Percentiles rank a stretch among this genome's conserved stretches.
Evolutionary conservation across 2,113 vertebrate species (phyloP).

Genomic region (Bos indicus): DNA sequence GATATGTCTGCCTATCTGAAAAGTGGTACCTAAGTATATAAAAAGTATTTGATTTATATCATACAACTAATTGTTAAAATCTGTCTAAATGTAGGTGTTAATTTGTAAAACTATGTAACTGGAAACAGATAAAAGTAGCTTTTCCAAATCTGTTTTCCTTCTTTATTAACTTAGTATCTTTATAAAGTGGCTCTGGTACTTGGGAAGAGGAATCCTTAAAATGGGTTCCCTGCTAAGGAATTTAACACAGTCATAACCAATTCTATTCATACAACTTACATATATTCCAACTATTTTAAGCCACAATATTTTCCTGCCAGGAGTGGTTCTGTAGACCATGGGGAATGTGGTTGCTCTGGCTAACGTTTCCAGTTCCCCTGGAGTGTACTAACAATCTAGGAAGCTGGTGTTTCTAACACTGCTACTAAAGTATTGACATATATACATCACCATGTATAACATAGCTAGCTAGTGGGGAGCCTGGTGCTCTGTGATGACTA

Average conservation of each 20-base stretch:
- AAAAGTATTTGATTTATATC: not conserved
- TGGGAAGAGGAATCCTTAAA: not conserved
- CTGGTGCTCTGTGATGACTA: not conserved
- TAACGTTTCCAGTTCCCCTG: constrained; percentile 71
- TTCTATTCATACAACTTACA: not conserved
- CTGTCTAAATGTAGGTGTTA: constrained; percentile 8
- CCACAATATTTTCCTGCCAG: constrained; percentile 25
- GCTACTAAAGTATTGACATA: constrained; percentile 46
- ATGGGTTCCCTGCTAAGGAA: not conserved
- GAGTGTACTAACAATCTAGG: not conserved
- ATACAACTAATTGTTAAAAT: constrained; percentile 10
- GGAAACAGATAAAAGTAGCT: not conserved
- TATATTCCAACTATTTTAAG: constrained; percentile 5
- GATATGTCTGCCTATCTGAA: not conserved
- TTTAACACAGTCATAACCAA: not conserved
- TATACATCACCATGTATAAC: not conserved
- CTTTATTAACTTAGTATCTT: not conserved
- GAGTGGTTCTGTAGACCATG: constrained; percentile 15
- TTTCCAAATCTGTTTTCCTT: not conserved
- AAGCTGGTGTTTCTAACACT: constrained; percentile 69
- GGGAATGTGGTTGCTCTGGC: constrained; percentile 41
- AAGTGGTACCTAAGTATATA: not conserved
- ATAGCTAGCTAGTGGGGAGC: not conserved
- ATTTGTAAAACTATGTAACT: not conserved
- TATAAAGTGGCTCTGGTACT: not conserved